Base-by-base conservation (phyloP, 2,888 invertebrate species). In the Mythimna albipuncta region DNA sequence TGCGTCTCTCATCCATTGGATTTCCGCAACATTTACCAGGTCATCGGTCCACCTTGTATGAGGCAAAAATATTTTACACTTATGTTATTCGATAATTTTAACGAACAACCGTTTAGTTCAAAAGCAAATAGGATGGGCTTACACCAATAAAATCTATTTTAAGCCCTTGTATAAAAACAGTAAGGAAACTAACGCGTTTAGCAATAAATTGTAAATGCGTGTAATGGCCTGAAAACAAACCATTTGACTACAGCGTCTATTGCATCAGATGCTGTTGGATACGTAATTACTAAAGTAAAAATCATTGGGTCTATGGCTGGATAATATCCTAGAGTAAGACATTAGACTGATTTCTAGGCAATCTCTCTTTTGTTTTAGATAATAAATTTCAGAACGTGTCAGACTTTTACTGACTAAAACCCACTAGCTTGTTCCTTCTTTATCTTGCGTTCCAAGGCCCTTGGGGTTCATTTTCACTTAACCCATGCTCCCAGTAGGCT, bases 121-220 rank as follows among this genome's bases (percentile, higher is more conserved):
- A 55, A 32, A 13, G n/a, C 41, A 41, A 64, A 35, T 55, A 69
- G 44, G 44, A 19, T 55, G 7, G 21, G 32, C 16, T 4, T 10
- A 67, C 69, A 19, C 0, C 13, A 50, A 62, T 72, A 57, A 72
- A 72, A 55, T 71, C 72, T 72, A 71, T 72, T 72, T 55, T 38
- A 54, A 62, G 55, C 41, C 35, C 19, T 6, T 11, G 26, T 16
- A 47, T n/a, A 71, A 47, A 19, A 55, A 62, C 72, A 47, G n/a
- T 55, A 47, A 47, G 54, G 44, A 26, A 72, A 69, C 47, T 47
- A 55, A 57, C 44, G 21, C 10, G 70, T 38, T 57, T 6, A 38
- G 55, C 19, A 61, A 55, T 55, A 26, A 44, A 70, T 47, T 61
- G 19, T 69, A 52, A 70, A 71, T 52, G 72, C 26, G 41, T 72